Evolutionary conservation across 2,888 invertebrate species (phyloP), one percentile per base, ranked within the genome.

Genomic region (Diabrotica balteata): DNA sequence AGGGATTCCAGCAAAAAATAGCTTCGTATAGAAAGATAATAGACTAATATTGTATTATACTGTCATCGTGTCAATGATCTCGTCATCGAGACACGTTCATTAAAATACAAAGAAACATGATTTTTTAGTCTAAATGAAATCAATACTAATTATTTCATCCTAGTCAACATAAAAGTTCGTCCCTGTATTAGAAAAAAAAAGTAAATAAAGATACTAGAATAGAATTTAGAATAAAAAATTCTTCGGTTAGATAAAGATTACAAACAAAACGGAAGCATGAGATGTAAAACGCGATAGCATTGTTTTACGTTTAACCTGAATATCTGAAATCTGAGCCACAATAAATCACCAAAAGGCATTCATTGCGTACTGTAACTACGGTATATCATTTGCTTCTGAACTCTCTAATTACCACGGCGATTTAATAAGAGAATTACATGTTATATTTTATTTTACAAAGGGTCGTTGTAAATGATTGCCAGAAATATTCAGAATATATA

Each of bases 271-370:
- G 73, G 73, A 73, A 73, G 73, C 69, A 70, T 53, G 53, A 72
- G 73, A 73, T 73, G 67, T 70, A 57, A 57, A 67, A 64, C 69
- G 59, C 53, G 73, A 73, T 73, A 73, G 61, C 69, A 73, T 73
- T 73, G 73, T 73, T 59, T 73, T 73, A 70, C 65, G 66, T 69
- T 73, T 63, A 71, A 70, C 69, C 64, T 65, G 69, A 71, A 71
- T 73, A 73, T 71, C 60, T 73, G 71, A 67, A 69, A 72, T 72
- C 70, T 67, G 68, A 72, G 63, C 59, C 52, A 55, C 67, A 64
- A 73, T 73, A 72, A 72, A 72, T 72, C 67, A 63, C 68, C 49
- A 61, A 54, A 45, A 45, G 50, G 57, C 50, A 57, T 63, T 50
- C 2, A 47, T 47, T 9, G 9, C 47, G 10, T 10, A 47, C 22